Conservation (phyloP, 2,797 vertebrate species). For the Peromyscus nudipes region DNA sequence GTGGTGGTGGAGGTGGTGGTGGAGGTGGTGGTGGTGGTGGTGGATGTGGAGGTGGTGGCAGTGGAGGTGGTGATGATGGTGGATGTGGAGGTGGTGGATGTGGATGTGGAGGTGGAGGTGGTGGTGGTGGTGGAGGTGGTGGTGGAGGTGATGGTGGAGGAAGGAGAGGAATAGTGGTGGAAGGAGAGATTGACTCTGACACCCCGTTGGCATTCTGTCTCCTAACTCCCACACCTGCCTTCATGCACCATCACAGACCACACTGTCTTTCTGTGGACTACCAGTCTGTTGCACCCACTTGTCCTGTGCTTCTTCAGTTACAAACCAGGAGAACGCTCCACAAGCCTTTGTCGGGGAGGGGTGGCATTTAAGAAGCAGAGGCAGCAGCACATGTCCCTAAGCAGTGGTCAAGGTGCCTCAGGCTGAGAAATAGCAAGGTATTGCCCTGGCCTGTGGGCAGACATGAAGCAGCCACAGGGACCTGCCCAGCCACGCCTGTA, state of each 20-base stretch:
- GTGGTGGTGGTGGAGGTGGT: too few species aligned
- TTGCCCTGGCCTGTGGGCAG: background rate
- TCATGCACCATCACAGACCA: fast-evolving
- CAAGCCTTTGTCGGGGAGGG: background rate
- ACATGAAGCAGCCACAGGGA: background rate
- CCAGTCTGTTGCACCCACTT: too few species aligned
- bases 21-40: too few species aligned
- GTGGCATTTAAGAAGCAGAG: slow-evolving; percentile 42
- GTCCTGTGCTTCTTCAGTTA: background rate
- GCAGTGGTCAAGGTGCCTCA: slow-evolving; percentile 27
- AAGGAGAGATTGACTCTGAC: fast-evolving
- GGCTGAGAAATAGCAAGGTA: fast-evolving
- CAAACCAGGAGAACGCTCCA: background rate
- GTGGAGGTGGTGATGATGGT: too few species aligned
- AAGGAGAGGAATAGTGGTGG: background rate
- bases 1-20: too few species aligned
- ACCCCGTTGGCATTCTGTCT: background rate
- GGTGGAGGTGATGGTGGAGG: too few species aligned
- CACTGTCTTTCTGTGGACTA: background rate
- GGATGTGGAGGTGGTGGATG: too few species aligned
- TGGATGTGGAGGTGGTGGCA: too few species aligned
- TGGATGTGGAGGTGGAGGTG: too few species aligned
- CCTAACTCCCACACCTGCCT: background rate
- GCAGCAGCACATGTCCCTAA: background rate
- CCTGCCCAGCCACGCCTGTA: background rate